Base-by-base conservation (phyloP, 1,140 invertebrate genomes). In the Drosophila melanica region DNA sequence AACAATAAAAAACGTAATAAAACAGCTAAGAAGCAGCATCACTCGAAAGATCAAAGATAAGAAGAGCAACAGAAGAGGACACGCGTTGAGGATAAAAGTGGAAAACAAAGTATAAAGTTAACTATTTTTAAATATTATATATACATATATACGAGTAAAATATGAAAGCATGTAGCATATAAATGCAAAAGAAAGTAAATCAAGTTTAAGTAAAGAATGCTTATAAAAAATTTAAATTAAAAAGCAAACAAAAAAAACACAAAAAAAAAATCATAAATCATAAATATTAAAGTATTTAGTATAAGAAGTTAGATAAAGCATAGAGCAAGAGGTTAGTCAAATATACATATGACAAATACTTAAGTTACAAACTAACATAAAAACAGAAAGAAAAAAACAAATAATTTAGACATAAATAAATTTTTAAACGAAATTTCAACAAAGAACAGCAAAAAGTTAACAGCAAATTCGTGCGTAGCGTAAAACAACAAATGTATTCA, bases 51-150 rank as follows among this genome's bases (percentile, higher is more conserved):
- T n/a, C 30, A 53, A 39, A 67, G 51, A 42, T 14, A 62, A 58
- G 51, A 60, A 20, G 41, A 64, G 42, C 18, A 57, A 45, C 47
- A 84, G 51, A 65, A 30, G 45, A 65, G 23, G 45, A 54, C 50
- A 50, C 48, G 27, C 50, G 55, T 42, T 47, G 44, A 78, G 63
- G 65, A 75, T 67, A 57, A 39, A 55, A 62, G 75, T 82, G 64
- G 79, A 81, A 86, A 76, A 86, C 82, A 86, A 86, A 86, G 82
- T 81, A 86, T 87, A 86, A 86, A 86, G 82, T 86, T 86, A 86
- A 86, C 82, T 86, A 86, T 86, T 86, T 86, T 87, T 86, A 87
- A 87, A 84, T 77, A 65, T 60, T 74, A 64, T 53, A 44, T 69
- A 76, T 59, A 62, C 59, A 85, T 44, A 66, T 45, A 63, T 70